Base-by-base conservation (phyloP, 2,113 vertebrate species). In the Axis porcinus region DNA sequence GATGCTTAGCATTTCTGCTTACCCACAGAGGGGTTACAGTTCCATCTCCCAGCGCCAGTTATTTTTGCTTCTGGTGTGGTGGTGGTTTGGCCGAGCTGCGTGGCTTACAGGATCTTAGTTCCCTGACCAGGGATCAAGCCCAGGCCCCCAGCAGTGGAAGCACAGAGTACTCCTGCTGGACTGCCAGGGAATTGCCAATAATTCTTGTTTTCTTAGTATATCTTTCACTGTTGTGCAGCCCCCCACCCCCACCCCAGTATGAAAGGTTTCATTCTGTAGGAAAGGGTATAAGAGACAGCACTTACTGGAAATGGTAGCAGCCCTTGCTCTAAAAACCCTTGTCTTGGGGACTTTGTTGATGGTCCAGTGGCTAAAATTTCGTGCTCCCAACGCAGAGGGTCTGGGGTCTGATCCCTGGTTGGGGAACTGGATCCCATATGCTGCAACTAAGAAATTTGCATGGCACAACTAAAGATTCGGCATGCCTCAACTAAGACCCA, bases 231-330 rank as follows among this genome's bases (percentile, higher is more conserved):
- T 91, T 60, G 94, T 55, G 16, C 27, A n/a, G 12, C 25, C 47
- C 11, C 45, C 6, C 30, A 15, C 11, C 79, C 5, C 79, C 47
- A 8, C 47, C 79, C 94, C 27, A 17, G 11, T 30, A 40, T 43
- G 54, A 94, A 86, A 64, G n/a, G 36, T 21, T 16, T 94, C 27
- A 64, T 81, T 93, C 11, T 23, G 2, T n/a, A 82, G 91, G 64
- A 93, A 82, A 47, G 60, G 21, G n/a, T 28, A 14, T 7, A 1
- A 84, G 57, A 76, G 23, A n/a, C 30, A 81, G 33, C 40, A 9
- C 45, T 93, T 55, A 58, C 30, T 64, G 33, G 12, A 86, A 83
- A 43, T 45, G 19, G 25, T 28, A n/a, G 47, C 78, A 81, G 2
- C 93, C 28, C 5, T 57, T 45, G 19, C 70, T 74, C 25, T 87